Evolutionary conservation across 2,113 vertebrate genomes (phyloP).

Genomic region (Psittacula cyanocephala): DNA sequence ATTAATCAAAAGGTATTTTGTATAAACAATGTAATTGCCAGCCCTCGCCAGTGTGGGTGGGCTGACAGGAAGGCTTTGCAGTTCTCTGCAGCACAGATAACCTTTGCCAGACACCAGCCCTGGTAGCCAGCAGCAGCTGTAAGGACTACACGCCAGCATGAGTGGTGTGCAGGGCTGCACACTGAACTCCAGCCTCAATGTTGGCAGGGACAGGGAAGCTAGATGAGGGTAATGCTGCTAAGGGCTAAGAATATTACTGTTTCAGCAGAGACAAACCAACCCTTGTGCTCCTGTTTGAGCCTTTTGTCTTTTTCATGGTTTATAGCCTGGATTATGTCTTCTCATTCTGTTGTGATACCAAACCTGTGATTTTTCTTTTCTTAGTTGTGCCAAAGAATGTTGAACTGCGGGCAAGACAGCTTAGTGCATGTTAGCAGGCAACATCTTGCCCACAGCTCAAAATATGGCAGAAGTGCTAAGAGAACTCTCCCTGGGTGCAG

Average conservation of each 20-base stretch:
- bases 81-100: not conserved
- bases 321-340: not conserved
- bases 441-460: not conserved
- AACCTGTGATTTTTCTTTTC: not conserved
- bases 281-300: not conserved
- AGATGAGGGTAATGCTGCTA: not conserved
- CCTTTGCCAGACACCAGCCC: not conserved
- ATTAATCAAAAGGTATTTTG: slow-evolving; percentile 64
- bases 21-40: slow-evolving; percentile 26
- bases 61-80: slow-evolving; percentile 37
- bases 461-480: not conserved
- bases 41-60: slow-evolving; percentile 36
- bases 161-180: not conserved
- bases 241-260: not conserved
- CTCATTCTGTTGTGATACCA: not conserved
- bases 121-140: slow-evolving; percentile 12
- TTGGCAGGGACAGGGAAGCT: not conserved
- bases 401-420: not conserved
- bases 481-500: not conserved
- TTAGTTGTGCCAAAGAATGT: not conserved
- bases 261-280: not conserved
- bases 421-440: not conserved
- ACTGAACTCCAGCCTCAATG: rapidly evolving
- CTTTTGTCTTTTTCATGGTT: not conserved
- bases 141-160: not conserved